These are phyloP conservation scores for Coptodon bakossiorum DNA, from an alignment of 2,113 vertebrate species.

Conservation along the genomic window DNA sequence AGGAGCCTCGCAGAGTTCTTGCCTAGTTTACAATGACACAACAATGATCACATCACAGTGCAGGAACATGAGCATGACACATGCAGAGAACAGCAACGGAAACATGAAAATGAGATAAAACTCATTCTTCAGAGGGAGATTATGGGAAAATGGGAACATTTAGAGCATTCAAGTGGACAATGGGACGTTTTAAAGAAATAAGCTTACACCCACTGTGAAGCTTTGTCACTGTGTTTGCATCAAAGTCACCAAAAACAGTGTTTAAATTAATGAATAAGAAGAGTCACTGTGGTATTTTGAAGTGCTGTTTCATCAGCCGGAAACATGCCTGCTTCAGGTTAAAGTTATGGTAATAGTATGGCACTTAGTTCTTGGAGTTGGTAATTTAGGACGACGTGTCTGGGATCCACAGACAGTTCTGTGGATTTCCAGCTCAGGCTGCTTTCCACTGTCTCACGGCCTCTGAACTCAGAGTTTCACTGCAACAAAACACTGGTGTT, in stretches of 20 bases:
- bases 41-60: too few relatives aligned
- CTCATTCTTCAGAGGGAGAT: background rate
- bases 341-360: background rate
- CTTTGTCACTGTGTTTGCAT: background rate
- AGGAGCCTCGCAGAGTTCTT: background rate
- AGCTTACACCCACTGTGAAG: background rate
- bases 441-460: background rate
- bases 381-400: background rate
- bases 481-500: background rate
- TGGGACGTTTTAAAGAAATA: background rate
- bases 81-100: too few relatives aligned
- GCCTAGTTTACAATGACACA: background rate
- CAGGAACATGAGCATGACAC: background rate
- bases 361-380: background rate
- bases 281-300: background rate
- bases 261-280: background rate
- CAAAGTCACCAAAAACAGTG: background rate
- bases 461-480: background rate
- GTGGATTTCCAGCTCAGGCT: background rate
- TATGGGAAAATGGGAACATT: background rate
- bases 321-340: background rate
- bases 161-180: background rate
- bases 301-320: background rate
- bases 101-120: too few relatives aligned
- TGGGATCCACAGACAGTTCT: background rate